Conservation (phyloP, 2,113 vertebrate genomes). For the Camelus dromedarius region DNA sequence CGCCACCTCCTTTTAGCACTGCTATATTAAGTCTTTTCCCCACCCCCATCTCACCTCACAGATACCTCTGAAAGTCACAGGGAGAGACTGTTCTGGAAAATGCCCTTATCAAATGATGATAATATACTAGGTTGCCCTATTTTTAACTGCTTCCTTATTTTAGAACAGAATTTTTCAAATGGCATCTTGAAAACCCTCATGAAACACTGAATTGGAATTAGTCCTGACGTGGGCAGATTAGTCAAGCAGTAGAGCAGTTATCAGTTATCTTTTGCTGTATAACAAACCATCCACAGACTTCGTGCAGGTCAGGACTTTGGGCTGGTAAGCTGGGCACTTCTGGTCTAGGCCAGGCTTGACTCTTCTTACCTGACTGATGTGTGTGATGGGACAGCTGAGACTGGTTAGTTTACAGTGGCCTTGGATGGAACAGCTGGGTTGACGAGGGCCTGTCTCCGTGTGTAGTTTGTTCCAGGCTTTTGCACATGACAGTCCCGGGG, state of each 20-base stretch:
- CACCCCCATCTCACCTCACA: constrained; percentile 46
- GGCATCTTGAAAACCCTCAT: not conserved
- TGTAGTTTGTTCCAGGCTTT: not conserved
- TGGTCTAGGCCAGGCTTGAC: not conserved
- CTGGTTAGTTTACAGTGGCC: not conserved
- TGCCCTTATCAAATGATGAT: constrained; percentile 44
- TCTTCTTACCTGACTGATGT: not conserved
- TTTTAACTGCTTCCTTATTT: constrained; percentile 70
- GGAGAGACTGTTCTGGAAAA: constrained; percentile 68
- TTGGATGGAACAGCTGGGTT: not conserved
- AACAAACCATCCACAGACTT: not conserved
- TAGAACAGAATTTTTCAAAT: constrained; percentile 13
- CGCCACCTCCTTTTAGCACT: constrained; percentile 48
- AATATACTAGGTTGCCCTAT: constrained; percentile 59
- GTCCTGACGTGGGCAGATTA: not conserved
- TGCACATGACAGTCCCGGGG: not conserved
- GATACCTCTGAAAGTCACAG: constrained; percentile 63
- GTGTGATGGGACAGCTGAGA: not conserved
- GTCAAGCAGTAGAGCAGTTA: not conserved
- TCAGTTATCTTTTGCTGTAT: not conserved
- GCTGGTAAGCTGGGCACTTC: not conserved
- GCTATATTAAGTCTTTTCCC: constrained; percentile 65
- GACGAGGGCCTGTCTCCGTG: not conserved
- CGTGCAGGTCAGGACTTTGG: too few relatives aligned
- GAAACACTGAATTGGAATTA: not conserved